Evolutionary conservation across 2,888 invertebrate genomes (phyloP).

Genomic region (Strigamia maritima): DNA sequence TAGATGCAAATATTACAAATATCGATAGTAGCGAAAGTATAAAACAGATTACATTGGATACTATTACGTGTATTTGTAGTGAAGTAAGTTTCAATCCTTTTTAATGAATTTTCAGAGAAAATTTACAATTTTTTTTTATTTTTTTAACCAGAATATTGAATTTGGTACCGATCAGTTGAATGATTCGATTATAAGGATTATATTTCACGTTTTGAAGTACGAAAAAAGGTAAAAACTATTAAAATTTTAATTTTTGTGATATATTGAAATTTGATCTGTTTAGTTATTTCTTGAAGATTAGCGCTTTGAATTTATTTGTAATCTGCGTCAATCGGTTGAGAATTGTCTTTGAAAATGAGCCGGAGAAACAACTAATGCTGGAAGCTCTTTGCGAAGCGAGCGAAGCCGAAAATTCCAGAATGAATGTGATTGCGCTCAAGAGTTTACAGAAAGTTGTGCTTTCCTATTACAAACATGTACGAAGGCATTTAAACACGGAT

Average conservation of each 20-base stretch:
- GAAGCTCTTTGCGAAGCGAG: neutral
- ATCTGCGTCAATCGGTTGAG: neutral
- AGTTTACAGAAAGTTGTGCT: neutral
- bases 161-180: neutral
- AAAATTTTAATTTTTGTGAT: too few relatives aligned
- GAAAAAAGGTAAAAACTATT: conserved; percentile 1
- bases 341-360: neutral
- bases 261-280: too few relatives aligned
- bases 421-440: neutral
- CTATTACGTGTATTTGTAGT: neutral
- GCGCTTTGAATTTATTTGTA: neutral
- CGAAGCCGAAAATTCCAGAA: neutral
- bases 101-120: neutral
- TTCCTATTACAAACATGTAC: neutral
- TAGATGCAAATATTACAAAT: neutral
- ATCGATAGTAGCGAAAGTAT: neutral
- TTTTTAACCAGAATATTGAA: neutral
- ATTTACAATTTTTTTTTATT: neutral
- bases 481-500: neutral
- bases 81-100: neutral
- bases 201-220: neutral
- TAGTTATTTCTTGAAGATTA: neutral
- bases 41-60: neutral
- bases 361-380: neutral
- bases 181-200: neutral